These are phyloP conservation scores for Drosophila sp. DNA, from an alignment of 1,140 invertebrate genomes.

Conservation along the genomic window DNA sequence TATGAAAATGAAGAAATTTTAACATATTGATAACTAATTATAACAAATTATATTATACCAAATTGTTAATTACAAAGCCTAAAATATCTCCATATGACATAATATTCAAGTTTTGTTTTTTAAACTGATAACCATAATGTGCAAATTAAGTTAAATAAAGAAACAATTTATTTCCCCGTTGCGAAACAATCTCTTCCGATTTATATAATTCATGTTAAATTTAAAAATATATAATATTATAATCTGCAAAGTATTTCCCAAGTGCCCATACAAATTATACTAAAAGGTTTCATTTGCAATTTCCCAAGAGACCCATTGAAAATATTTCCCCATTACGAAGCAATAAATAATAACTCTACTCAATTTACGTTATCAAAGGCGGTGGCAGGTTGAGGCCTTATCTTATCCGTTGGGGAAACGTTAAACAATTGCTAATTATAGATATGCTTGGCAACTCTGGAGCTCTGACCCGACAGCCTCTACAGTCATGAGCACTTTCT, in stretches of 20 bases:
- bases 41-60: too few relatives aligned
- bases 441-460: slow-evolving; percentile 48
- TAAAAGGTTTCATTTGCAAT: background rate
- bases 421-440: slow-evolving; percentile 74
- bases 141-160: too few relatives aligned
- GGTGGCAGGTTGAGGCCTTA: slow-evolving; percentile 33
- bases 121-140: too few relatives aligned
- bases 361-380: slow-evolving; percentile 26
- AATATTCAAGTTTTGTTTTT: too few relatives aligned
- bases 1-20: too few relatives aligned
- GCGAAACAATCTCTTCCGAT: too few relatives aligned
- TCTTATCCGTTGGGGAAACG: slow-evolving; percentile 54
- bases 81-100: too few relatives aligned
- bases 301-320: background rate
- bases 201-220: too few relatives aligned
- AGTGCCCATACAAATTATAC: background rate
- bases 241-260: background rate
- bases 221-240: background rate
- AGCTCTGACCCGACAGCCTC: background rate
- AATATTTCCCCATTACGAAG: background rate
- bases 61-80: too few relatives aligned
- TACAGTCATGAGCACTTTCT: slow-evolving; percentile 40
- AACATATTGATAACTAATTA: too few relatives aligned
- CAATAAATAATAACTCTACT: background rate
- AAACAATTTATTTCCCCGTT: too few relatives aligned